Base-by-base conservation (phyloP, 2,113 vertebrate species). In the Actenoides hombroni region DNA sequence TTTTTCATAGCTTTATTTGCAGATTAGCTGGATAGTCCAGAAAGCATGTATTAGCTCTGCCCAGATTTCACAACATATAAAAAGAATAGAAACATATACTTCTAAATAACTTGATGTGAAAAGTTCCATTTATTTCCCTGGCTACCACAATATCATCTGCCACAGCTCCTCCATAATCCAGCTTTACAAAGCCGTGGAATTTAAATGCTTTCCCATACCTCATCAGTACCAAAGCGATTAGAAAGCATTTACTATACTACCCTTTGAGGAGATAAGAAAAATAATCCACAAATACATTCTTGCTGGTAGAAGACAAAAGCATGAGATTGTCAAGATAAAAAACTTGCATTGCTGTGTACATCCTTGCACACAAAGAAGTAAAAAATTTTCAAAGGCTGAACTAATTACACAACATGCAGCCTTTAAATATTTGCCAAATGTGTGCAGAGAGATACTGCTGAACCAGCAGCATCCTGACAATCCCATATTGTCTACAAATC, bases 371-470 rank as follows among this genome's bases (percentile, higher is more conserved):
- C 92, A 96, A 97, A 93, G 93, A 59, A 96, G 92, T 93, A 76
- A 78, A 92, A 94, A 90, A 91, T 96, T 96, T 97, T 95, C 95
- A 96, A 94, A 94, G 94, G 81, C 79, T 93, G 85, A 94, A 82
- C 91, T 84, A 95, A 97, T 94, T 94, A 97, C 94, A 97, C 85
- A 95, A 97, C 96, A 97, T 5, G 61, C 86, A 84, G 93, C 95
- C 96, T 98, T 98, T 94, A 97, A 82, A 95, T 97, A 94, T 96
- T 96, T 97, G 97, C 96, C 96, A 97, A 96, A 94, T 49, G 48
- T 70, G 83, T 35, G 94, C 96, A 95, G 77, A 96, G 92, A 92
- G 94, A 98, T 83, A 91, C 92, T 98, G 97, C 97, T 98, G 97
- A 98, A 96, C 95, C 92, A 97, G 97, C 97, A 95, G 53, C 11